These are phyloP conservation scores for Caenorhabditis panamensis DNA, from an alignment of 2,888 invertebrate genomes.

Conservation along the genomic window DNA sequence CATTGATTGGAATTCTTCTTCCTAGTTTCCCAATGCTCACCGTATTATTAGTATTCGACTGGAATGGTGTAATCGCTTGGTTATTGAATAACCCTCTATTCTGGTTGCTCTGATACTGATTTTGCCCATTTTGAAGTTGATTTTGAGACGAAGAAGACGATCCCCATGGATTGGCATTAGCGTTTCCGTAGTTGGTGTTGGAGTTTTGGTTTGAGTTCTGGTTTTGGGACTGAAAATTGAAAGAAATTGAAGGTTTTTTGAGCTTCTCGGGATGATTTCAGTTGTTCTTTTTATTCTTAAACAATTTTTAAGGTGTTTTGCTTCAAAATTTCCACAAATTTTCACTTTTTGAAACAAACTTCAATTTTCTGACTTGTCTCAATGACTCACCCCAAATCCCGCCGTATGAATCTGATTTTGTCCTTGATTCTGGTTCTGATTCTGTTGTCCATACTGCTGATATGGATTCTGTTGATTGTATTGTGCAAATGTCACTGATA, in stretches of 20 bases:
- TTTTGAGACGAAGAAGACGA: slow-evolving; percentile 19
- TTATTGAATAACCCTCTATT: slow-evolving; percentile 56
- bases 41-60: slow-evolving; percentile 8
- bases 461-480: slow-evolving; percentile 47
- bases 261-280: not conserved
- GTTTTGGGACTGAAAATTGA: slow-evolving; percentile 31
- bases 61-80: slow-evolving; percentile 42
- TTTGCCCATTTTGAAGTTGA: slow-evolving; percentile 26
- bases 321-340: too few species aligned
- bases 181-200: slow-evolving; percentile 24
- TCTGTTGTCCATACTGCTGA: slow-evolving; percentile 34
- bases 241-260: not conserved
- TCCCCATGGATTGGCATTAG: slow-evolving; percentile 36
- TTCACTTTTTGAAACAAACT: not conserved
- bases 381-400: slow-evolving; percentile 45
- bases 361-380: not conserved
- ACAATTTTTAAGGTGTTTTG: too few species aligned
- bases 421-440: not conserved
- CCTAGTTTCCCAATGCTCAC: too few species aligned
- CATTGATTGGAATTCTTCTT: too few species aligned
- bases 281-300: not conserved
- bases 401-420: not conserved
- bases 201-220: not conserved
- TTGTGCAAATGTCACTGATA: slow-evolving; percentile 13
- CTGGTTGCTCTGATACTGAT: slow-evolving; percentile 37